Base-by-base conservation (phyloP, 2,113 vertebrate genomes). In the Microcebus jonahi region DNA sequence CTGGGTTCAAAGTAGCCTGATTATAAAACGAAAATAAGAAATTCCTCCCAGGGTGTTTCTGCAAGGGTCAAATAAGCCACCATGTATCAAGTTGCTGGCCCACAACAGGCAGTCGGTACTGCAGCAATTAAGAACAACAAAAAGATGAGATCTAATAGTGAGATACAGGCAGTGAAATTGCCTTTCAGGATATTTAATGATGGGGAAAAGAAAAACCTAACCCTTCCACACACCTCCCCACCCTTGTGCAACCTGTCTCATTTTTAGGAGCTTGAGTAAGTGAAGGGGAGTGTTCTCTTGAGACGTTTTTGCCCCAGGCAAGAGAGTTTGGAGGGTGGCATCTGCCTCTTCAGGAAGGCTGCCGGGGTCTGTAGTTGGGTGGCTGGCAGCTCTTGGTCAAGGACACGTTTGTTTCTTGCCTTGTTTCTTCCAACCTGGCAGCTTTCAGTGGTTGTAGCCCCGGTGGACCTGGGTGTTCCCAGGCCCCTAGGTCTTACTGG, bases 1-100 rank as follows among this genome's bases (percentile, higher is more conserved):
- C 27, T 3, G 5, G 20, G 25, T 76, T 95, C 73, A 82, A 42
- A 73, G 4, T 31, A 65, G 10, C 57, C 76, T 3, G 0, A 3
- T 53, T 81, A 31, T 55, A 11, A 92, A 76, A 59, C 63, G 29
- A 55, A 76, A 96, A 23, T 80, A 59, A 92, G 67, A 73, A 84
- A 75, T 34, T 23, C 15, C 67, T 92, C 48, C 67, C 13, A 2
- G 15, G 11, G 4, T 29, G 4, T 29, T 95, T 85, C 79, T 55
- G 1, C 48, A 65, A 91, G 59, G 45, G 42, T 77, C 59, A 77
- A 5, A 36, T 55, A 45, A 73, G 23, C 31, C 48, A 31, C 23
- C 25, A 0, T 23, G 31, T 10, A 29, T 93, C 45, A 31, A 75
- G 34, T 57, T 88, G 36, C 50, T 57, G 75, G 17, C 25, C 21